phyloP scores from a whole-genome alignment of 2,113 vertebrate species.

The Junco hyemalis region DNA sequence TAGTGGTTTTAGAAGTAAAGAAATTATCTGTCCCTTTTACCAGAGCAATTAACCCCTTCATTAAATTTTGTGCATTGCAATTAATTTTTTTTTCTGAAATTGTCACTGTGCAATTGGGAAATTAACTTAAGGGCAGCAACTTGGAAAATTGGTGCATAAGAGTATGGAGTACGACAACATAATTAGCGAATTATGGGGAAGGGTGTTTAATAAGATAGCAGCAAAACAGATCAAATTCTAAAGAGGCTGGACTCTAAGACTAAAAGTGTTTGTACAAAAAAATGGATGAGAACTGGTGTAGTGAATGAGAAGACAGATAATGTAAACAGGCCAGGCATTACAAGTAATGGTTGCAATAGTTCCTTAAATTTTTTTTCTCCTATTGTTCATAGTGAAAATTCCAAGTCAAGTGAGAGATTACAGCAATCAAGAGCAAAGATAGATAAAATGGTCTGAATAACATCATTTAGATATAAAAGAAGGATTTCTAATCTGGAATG shows the following conservation, averaged over 20 bases:
- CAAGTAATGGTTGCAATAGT: not conserved
- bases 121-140: not conserved
- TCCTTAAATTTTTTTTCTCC: not conserved
- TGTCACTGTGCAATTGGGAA: not conserved
- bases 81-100: not conserved
- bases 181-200: not conserved
- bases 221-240: not conserved
- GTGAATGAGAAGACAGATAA: not conserved
- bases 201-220: not conserved
- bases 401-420: not conserved
- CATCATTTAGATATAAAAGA: not conserved
- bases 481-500: not conserved
- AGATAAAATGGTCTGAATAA: not conserved
- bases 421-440: not conserved
- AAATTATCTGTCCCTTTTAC: not conserved
- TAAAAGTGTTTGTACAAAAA: not conserved
- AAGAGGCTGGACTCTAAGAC: not conserved
- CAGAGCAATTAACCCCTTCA: not conserved
- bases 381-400: not conserved
- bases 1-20: not conserved
- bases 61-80: not conserved
- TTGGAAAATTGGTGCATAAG: not conserved
- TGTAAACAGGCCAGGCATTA: not conserved
- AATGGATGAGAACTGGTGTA: not conserved
- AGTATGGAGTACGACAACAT: not conserved